A percentile compares a stretch with the other conserved stretches of the same genome.
Conservation (phyloP, 2,888 invertebrate genomes). For the Ennomos erosarius region DNA sequence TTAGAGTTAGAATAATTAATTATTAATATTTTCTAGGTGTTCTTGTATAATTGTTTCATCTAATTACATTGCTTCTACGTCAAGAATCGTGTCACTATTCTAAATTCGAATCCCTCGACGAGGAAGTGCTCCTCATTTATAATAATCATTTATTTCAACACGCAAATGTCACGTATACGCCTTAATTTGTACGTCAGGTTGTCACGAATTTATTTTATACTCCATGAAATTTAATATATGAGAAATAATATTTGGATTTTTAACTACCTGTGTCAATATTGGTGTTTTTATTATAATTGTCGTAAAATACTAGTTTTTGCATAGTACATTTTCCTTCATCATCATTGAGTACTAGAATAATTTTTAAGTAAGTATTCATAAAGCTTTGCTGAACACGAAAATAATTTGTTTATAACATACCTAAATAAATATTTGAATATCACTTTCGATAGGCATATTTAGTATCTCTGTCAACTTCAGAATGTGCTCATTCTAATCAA, state of each 20-base stretch:
- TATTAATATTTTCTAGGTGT: slow-evolving; percentile 51
- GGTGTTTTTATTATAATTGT: slow-evolving; percentile 12
- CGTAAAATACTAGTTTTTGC: not conserved
- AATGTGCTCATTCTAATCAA: slow-evolving; percentile 55
- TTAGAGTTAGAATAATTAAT: slow-evolving; percentile 61
- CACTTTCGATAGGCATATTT: slow-evolving; percentile 13
- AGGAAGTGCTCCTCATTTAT: slow-evolving; percentile 13
- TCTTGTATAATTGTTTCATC: slow-evolving; percentile 34
- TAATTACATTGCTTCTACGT: slow-evolving; percentile 39
- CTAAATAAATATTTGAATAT: slow-evolving; percentile 21
- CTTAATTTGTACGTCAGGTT: slow-evolving; percentile 55
- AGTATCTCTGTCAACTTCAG: slow-evolving; percentile 10
- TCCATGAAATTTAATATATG: slow-evolving; percentile 8
- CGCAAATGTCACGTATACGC: slow-evolving; percentile 58
- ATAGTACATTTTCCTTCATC: slow-evolving; percentile 6
- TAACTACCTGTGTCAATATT: slow-evolving; percentile 9
- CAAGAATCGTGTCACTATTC: slow-evolving; percentile 34
- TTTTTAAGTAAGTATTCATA: slow-evolving; percentile 19
- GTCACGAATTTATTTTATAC: slow-evolving; percentile 11
- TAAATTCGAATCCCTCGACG: slow-evolving; percentile 31
- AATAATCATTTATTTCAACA: not conserved
- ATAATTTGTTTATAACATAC: slow-evolving; percentile 19
- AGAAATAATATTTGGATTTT: slow-evolving; percentile 2
- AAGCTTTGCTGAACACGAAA: slow-evolving; percentile 35
- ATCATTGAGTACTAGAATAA: slow-evolving; percentile 8